Base-by-base conservation (phyloP, 2,888 invertebrate species). In the Tenthredo mesomela region DNA sequence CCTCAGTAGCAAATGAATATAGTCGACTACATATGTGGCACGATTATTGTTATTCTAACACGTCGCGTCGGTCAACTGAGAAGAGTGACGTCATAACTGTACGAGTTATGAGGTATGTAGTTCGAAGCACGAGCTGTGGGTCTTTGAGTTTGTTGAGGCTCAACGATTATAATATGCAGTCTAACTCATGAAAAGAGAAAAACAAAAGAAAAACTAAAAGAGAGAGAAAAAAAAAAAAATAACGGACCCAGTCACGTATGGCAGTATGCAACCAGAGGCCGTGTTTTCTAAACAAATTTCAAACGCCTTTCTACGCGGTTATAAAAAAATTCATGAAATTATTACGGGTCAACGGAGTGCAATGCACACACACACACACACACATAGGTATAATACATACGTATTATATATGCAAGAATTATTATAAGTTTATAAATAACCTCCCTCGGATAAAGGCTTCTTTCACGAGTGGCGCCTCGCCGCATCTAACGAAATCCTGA, bases 281-380 rank as follows among this genome's bases (percentile, higher is more conserved):
- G 15, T 80, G 61, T 80, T 80, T 80, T 80, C 15, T 40, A 80
- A 80, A 80, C 80, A 80, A 40, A 61, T 65, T 21, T 29, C 12
- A n/a, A 37, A 80, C 80, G 80, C 61, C 80, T 80, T 80, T 80
- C 80, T 61, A 80, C 80, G 61, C 15, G 80, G 40, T 10, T 43
- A 40, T 47, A 3, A 80, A 47, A 47, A 61, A 80, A 61, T 80
- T 80, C 54, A 21, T 80, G 47, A 65, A 80, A 40, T 80, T 21
- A 80, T 80, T 50, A 54, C 61, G 7, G 58, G 25, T 54, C 73
- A 54, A 21, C 54, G 77, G 40, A 80, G 37, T n/a, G 15, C 21
- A 50, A 21, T 43, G 21, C 12, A 25, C 25, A 43, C 40, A 33
- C 33, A 5, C 4, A n/a, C n/a, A n/a, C n/a, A n/a, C n/a, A n/a